phyloP scores from a whole-genome alignment of 2,113 vertebrate genomes.

The Junco hyemalis region DNA sequence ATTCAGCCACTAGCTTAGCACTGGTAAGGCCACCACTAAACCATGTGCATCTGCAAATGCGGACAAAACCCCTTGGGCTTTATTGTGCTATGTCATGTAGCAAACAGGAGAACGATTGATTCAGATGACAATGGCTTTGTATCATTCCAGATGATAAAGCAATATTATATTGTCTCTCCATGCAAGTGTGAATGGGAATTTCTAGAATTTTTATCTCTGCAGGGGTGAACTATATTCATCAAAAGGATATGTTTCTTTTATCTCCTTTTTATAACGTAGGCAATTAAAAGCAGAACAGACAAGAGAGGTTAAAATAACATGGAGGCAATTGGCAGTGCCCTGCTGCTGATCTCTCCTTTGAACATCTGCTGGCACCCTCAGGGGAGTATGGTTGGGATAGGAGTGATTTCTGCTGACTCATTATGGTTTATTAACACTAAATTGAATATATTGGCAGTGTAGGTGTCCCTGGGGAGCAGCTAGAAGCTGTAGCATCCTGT shows the following conservation, averaged over 20 bases:
- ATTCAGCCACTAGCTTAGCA: not conserved
- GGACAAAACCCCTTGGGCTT: not conserved
- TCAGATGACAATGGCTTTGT: not conserved
- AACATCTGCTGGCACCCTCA: not conserved
- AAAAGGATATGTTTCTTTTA: not conserved
- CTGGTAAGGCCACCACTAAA: not conserved
- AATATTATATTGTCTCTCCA: not conserved
- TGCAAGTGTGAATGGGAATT: not conserved
- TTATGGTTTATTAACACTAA: constrained; percentile 41
- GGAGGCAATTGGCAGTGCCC: not conserved
- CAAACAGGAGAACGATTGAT: not conserved
- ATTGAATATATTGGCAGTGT: not conserved
- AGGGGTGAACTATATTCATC: not conserved
- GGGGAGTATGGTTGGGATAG: not conserved
- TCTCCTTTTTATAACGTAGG: not conserved
- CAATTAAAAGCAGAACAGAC: constrained; percentile 9
- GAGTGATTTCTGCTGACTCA: constrained; percentile 40
- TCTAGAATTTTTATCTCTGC: not conserved
- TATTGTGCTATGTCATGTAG: not conserved
- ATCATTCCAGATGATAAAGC: not conserved
- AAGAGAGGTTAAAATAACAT: not conserved
- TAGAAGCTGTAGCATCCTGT: not conserved
- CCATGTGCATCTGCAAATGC: not conserved
- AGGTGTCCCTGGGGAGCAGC: not conserved
- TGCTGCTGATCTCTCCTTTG: constrained; percentile 12